Evolutionary conservation across 2,113 vertebrate species (phyloP).

Genomic region (Aegotheles bennettii): DNA sequence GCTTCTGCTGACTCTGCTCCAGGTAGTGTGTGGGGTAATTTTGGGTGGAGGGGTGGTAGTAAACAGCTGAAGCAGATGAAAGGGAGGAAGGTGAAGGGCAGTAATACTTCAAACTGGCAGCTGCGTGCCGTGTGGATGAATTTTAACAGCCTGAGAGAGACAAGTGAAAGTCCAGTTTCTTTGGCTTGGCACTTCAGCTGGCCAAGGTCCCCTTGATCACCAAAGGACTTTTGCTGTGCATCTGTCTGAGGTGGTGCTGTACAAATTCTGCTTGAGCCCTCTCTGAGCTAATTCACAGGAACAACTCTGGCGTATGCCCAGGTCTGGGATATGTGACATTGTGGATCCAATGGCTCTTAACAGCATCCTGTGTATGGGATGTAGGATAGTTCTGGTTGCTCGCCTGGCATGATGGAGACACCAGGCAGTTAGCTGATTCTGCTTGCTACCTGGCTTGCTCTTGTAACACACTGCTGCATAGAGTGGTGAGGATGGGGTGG

Average conservation of each 20-base stretch:
- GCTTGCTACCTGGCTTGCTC: neutral
- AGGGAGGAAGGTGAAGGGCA: neutral
- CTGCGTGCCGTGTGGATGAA: neutral
- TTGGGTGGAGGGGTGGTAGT: neutral
- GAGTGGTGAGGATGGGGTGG: neutral
- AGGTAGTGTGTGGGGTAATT: neutral
- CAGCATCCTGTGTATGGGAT: neutral
- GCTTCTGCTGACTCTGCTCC: neutral
- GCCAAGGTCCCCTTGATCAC: neutral
- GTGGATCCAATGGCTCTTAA: neutral
- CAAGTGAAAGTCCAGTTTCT: neutral
- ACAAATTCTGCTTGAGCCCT: neutral
- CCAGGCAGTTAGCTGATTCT: neutral
- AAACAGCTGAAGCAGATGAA: neutral
- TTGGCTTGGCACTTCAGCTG: neutral
- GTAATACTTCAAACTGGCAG: neutral
- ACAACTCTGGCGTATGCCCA: accelerated
- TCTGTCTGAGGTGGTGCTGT: neutral
- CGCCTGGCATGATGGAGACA: neutral
- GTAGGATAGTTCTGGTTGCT: neutral
- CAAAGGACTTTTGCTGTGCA: neutral
- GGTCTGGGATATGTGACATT: neutral
- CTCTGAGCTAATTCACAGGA: neutral
- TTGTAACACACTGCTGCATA: accelerated
- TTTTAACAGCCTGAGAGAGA: neutral